These are phyloP conservation scores for Seriola quinqueradiata DNA, from an alignment of 2,113 vertebrate genomes.

Conservation along the genomic window DNA sequence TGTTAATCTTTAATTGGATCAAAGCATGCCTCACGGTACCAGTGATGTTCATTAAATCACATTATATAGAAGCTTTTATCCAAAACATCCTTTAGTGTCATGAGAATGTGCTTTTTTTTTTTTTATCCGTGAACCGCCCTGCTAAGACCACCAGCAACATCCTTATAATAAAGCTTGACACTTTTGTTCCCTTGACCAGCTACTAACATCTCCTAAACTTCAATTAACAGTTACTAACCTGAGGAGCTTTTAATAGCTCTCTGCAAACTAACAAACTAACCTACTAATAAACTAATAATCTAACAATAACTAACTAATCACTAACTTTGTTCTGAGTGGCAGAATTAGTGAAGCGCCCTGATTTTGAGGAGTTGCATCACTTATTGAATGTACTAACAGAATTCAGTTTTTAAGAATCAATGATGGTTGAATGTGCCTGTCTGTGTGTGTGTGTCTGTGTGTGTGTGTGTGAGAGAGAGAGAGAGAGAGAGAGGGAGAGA, in stretches of 20 bases:
- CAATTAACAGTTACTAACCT: constrained; percentile 67
- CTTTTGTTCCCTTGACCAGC: constrained; percentile 3
- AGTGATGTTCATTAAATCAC: background rate
- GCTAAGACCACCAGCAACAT: background rate
- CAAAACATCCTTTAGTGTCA: constrained; percentile 10
- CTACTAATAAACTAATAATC: constrained; percentile 77
- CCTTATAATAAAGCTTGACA: background rate
- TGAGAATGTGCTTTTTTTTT: background rate
- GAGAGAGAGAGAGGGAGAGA: background rate
- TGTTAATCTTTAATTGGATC: constrained; percentile 22
- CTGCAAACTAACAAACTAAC: constrained; percentile 81
- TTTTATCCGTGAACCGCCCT: background rate
- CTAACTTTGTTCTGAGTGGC: constrained; percentile 44
- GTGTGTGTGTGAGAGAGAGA: background rate
- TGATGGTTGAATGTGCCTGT: constrained; percentile 17
- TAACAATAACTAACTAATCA: constrained; percentile 63
- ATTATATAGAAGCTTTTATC: background rate
- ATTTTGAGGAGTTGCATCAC: constrained; percentile 17
- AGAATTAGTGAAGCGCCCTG: constrained; percentile 19
- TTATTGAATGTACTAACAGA: constrained; percentile 47
- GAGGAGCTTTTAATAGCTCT: constrained; percentile 45
- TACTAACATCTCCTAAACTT: constrained; percentile 44
- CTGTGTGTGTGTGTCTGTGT: constrained; percentile 13
- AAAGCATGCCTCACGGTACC: constrained; percentile 42
- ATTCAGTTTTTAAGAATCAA: background rate